Conservation (phyloP, 1,140 invertebrate genomes). For the Lepidurus packardi region DNA sequence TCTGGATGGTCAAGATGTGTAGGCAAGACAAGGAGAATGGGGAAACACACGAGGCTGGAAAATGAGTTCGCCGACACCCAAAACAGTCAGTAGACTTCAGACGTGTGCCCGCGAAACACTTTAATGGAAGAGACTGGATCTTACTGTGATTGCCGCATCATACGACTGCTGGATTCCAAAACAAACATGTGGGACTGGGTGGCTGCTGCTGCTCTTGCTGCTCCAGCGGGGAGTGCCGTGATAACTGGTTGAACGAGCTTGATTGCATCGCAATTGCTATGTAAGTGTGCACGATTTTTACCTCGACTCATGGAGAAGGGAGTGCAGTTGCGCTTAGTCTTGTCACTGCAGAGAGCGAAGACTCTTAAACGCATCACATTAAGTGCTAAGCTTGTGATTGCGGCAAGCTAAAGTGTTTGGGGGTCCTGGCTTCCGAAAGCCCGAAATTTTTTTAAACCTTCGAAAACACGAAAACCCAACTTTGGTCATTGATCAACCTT, state of each 20-base stretch:
- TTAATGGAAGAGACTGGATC: background rate
- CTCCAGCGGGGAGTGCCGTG: slow-evolving; percentile 16
- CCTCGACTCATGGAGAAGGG: background rate
- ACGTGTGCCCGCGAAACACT: slow-evolving; percentile 13
- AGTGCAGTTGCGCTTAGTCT: background rate
- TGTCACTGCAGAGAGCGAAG: background rate
- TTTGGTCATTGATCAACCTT: too few species aligned
- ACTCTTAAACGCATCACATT: too few species aligned
- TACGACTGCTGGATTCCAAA: background rate
- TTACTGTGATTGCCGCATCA: slow-evolving; percentile 7
- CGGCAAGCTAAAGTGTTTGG: too few species aligned
- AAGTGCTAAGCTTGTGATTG: too few species aligned
- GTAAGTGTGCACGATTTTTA: background rate
- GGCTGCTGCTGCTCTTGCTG: background rate
- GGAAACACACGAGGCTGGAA: slow-evolving; percentile 1
- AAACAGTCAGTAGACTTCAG: slow-evolving; percentile 13
- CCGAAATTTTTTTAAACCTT: too few species aligned
- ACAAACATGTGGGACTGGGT: slow-evolving; percentile 3
- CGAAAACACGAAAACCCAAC: too few species aligned
- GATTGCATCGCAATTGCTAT: background rate
- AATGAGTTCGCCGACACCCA: slow-evolving; percentile 13
- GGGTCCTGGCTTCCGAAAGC: too few species aligned
- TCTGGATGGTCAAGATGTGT: slow-evolving; percentile 5
- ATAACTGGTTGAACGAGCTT: background rate
- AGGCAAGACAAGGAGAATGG: slow-evolving; percentile 18